These are phyloP conservation scores for Polylopha cassiicola DNA, from an alignment of 2,888 invertebrate genomes.

Conservation along the genomic window DNA sequence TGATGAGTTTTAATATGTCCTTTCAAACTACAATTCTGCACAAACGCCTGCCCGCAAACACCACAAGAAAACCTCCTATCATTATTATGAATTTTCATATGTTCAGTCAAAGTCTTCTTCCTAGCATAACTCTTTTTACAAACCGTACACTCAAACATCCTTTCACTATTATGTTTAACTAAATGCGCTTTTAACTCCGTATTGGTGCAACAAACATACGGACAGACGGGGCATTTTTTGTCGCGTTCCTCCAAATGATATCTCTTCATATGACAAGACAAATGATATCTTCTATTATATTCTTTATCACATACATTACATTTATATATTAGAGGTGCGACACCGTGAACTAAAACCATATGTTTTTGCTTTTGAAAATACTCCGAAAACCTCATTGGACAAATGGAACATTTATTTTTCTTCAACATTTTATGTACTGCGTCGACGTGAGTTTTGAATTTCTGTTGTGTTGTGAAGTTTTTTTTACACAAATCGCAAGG, in stretches of 20 bases:
- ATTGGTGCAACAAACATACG: slow-evolving; percentile 35
- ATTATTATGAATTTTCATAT: slow-evolving; percentile 49
- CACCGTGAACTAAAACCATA: slow-evolving; percentile 51
- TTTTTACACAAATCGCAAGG: slow-evolving; percentile 56
- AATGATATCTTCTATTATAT: slow-evolving; percentile 40
- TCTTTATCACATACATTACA: slow-evolving; percentile 57
- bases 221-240: slow-evolving; percentile 16
- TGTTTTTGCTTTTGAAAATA: slow-evolving; percentile 58
- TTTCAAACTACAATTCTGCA: slow-evolving; percentile 64
- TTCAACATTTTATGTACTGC: slow-evolving; percentile 50
- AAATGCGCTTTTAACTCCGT: slow-evolving; percentile 54
- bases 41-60: slow-evolving; percentile 64
- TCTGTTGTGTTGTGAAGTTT: slow-evolving; percentile 44
- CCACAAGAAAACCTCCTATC: slow-evolving; percentile 59
- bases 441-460: slow-evolving; percentile 52
- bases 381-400: slow-evolving; percentile 52
- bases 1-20: slow-evolving; percentile 65
- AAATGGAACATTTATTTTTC: slow-evolving; percentile 54
- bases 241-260: slow-evolving; percentile 22
- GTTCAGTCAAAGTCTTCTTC: slow-evolving; percentile 46
- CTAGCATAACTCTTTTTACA: slow-evolving; percentile 56
- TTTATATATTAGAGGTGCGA: slow-evolving; percentile 46
- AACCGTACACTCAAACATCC: slow-evolving; percentile 48
- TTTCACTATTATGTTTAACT: slow-evolving; percentile 48
- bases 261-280: slow-evolving; percentile 17